Evolutionary conservation across 2,113 vertebrate genomes (phyloP), one percentile per base, ranked within the genome.

Genomic region (Odontophorus gujanensis): DNA sequence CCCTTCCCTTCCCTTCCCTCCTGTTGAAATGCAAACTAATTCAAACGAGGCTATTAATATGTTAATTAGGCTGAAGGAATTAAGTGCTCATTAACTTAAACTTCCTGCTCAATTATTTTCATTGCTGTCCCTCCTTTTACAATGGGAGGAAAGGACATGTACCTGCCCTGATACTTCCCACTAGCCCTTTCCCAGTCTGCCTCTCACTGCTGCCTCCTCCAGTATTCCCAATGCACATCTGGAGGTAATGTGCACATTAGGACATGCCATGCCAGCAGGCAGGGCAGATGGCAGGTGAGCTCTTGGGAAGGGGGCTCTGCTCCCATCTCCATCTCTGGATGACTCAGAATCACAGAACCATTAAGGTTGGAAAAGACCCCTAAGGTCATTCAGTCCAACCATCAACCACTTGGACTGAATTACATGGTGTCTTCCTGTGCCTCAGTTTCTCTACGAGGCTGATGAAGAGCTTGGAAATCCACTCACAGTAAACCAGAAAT

Each of bases 41-140:
- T 77, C 40, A 90, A 93, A 95, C 85, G 77, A 92, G 58, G 36
- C 36, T 42, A 34, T 93, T 73, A 95, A 81, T 81, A 78, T 43
- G 57, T 77, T 85, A 93, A 95, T 95, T 93, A 79, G 21, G 45
- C 81, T 11, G 48, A 84, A 73, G 81, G 32, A 93, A 96, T 96
- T 96, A 95, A 82, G 69, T 90, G 89, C 90, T 95, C 86, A 81
- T 96, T 93, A 95, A 45, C 53, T 91, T 55, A 61, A 92, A 48
- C 92, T 92, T 94, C 96, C 90, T 87, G 62, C 92, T 89, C 89
- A 48, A 43, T 94, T 90, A 90, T 94, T 93, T 62, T 61, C 78
- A 8, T 68, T 42, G 4, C 74, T 71, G 81, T 47, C 80, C 82
- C 68, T 81, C 51, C 34, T 81, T 74, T 14, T n/a, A 24, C 28